Evolutionary conservation across 2,888 invertebrate species (phyloP).

Genomic region (Eudasyphora cyanicolor): DNA sequence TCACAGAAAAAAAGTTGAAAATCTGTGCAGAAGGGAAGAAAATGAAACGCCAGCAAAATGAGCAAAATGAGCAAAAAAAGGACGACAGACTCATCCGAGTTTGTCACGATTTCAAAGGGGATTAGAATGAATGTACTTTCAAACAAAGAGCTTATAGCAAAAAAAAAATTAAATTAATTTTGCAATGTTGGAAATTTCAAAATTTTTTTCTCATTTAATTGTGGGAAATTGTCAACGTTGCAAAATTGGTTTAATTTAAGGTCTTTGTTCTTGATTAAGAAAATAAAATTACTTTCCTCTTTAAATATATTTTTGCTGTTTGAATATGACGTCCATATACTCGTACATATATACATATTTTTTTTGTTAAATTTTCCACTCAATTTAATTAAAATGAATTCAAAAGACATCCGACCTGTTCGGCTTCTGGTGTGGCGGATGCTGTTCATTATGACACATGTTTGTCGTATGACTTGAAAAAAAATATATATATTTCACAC

Average conservation of each 20-base stretch:
- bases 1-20: neutral
- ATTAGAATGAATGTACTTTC: neutral
- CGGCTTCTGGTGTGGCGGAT: neutral
- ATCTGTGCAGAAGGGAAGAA: neutral
- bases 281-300: no score
- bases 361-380: constrained; percentile 51
- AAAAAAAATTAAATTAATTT: neutral
- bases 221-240: neutral
- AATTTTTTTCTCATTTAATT: neutral
- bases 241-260: no score
- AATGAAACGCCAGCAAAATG: neutral
- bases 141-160: neutral
- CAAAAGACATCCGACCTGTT: constrained; percentile 2
- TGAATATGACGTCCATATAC: no score
- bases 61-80: neutral
- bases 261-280: no score
- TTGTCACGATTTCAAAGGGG: neutral
- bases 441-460: constrained; percentile 16
- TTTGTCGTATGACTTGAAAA: constrained; percentile 40
- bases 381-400: constrained; percentile 43
- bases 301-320: constrained; percentile 21
- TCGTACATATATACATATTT: no score
- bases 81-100: neutral
- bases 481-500: constrained; percentile 28
- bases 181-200: neutral